phyloP scores from a whole-genome alignment of 1,140 invertebrate genomes.

The Euglossa dilemma region DNA sequence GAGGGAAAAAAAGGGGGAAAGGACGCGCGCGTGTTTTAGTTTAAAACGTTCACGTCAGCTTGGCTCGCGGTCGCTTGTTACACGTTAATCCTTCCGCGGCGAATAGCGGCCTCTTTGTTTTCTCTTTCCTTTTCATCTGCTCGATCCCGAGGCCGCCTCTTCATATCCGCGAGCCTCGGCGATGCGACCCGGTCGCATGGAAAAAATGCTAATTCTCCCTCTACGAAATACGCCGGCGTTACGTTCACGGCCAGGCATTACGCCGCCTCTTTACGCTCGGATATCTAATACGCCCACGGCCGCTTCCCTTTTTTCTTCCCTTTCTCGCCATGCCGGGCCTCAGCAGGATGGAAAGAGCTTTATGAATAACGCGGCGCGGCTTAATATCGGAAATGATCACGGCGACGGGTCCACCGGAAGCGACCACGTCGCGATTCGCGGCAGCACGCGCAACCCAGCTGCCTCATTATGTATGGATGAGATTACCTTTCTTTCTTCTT shows the following conservation, averaged over 20 bases:
- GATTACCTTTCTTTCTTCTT: too few relatives aligned
- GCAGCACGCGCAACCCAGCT: not conserved
- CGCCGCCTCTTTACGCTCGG: slow-evolving; percentile 60
- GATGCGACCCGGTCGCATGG: slow-evolving; percentile 54
- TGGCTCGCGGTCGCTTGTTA: slow-evolving; percentile 62
- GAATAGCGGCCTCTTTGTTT: slow-evolving; percentile 51
- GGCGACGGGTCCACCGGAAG: slow-evolving; percentile 2
- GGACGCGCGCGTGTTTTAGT: slow-evolving; percentile 52
- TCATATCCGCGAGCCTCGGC: slow-evolving; percentile 54
- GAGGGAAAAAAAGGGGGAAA: not conserved
- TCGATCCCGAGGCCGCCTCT: slow-evolving; percentile 3
- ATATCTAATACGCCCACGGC: slow-evolving; percentile 59
- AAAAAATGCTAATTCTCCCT: slow-evolving; percentile 70
- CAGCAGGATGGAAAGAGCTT: slow-evolving; percentile 23
- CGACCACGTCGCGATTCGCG: slow-evolving; percentile 33
- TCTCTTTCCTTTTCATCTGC: slow-evolving; percentile 28
- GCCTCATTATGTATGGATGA: too few relatives aligned
- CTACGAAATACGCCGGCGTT: not conserved
- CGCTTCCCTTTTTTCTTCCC: slow-evolving; percentile 56
- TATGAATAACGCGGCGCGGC: slow-evolving; percentile 57
- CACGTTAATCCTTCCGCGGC: slow-evolving; percentile 66
- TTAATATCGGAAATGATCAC: slow-evolving; percentile 58
- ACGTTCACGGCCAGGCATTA: slow-evolving; percentile 47
- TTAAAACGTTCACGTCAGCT: slow-evolving; percentile 65
- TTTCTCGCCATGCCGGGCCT: too few relatives aligned